phyloP scores from a whole-genome alignment of 2,113 vertebrate genomes.

The Paradisaea rubra region DNA sequence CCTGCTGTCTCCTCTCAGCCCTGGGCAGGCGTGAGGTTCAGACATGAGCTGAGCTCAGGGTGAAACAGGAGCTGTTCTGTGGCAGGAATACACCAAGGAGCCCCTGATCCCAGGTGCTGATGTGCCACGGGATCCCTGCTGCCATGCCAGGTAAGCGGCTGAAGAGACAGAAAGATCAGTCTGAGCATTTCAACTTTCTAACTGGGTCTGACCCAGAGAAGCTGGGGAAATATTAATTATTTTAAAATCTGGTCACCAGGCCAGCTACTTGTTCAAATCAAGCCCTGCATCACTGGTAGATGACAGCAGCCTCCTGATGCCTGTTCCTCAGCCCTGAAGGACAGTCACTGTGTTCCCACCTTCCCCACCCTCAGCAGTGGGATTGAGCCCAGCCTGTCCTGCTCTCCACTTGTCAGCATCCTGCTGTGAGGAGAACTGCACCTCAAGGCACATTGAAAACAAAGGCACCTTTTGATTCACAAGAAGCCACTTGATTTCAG shows the following conservation, averaged over 20 bases:
- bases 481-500: neutral
- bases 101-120: neutral
- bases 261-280: neutral
- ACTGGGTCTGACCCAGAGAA: neutral
- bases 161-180: neutral
- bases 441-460: neutral
- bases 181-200: neutral
- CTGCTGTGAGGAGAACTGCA: neutral
- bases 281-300: neutral
- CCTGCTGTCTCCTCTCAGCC: neutral
- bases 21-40: accelerated
- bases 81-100: neutral
- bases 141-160: neutral
- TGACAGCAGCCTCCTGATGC: neutral
- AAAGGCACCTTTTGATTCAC: neutral
- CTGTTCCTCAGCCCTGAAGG: neutral
- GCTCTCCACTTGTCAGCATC: neutral
- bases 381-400: neutral
- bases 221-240: neutral
- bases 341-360: too few species aligned
- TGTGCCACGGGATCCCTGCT: neutral
- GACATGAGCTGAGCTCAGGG: neutral
- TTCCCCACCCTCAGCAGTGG: too few species aligned
- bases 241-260: neutral
- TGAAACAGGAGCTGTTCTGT: neutral